Percentiles rank a stretch among this genome's conserved stretches.
phyloP scores from a whole-genome alignment of 2,113 vertebrate genomes.

The Megaceryle maxima region DNA sequence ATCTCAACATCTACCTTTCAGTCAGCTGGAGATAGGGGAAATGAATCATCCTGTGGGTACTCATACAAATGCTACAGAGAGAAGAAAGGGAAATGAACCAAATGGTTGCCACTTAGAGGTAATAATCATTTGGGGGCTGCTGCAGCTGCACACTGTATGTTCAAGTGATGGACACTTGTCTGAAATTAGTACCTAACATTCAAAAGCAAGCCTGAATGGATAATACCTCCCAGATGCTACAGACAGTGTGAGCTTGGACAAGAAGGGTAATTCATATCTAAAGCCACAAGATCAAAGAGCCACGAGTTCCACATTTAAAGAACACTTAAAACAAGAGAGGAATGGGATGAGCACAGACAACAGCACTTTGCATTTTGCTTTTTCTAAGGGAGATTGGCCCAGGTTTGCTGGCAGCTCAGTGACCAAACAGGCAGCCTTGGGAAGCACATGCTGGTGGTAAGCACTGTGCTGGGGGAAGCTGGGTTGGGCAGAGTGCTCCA shows the following conservation, averaged over 20 bases:
- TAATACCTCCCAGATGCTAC: background rate
- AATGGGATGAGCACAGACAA: background rate
- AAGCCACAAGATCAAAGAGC: background rate
- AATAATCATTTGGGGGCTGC: background rate
- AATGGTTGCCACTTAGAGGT: background rate
- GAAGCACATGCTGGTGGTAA: rapidly evolving
- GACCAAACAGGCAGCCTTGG: background rate
- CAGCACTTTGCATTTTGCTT: background rate
- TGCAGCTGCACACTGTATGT: constrained; percentile 26
- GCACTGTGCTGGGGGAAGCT: rapidly evolving
- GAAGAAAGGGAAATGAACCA: background rate
- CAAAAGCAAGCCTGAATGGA: background rate
- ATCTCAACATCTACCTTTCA: background rate
- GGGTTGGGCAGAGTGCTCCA: background rate
- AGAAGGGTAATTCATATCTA: background rate
- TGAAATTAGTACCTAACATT: background rate
- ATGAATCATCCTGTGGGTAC: background rate
- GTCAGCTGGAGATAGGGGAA: background rate
- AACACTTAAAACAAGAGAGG: background rate
- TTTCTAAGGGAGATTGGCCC: background rate
- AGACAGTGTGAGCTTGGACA: background rate
- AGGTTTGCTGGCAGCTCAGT: background rate
- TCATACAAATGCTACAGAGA: background rate
- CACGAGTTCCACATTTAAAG: background rate
- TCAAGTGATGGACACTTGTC: background rate